Conservation (phyloP, 2,797 vertebrate species). For the Synanceia verrucosa region DNA sequence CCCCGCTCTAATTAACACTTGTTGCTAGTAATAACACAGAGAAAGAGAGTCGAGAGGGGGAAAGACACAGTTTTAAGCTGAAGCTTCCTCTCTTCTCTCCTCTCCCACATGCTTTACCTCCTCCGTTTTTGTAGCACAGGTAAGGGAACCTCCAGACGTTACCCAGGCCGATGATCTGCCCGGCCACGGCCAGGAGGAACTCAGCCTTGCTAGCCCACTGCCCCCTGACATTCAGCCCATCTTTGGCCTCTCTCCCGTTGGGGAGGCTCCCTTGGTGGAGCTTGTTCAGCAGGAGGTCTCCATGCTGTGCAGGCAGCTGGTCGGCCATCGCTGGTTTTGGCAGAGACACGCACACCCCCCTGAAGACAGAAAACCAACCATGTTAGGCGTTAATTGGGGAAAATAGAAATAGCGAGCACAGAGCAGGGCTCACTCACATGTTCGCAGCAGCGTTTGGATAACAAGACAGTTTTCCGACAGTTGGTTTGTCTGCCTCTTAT, state of each 20-base stretch:
- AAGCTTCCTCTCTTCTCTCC: background rate
- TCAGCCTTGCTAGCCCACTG: slow-evolving; percentile 81
- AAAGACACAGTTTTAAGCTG: too few species aligned
- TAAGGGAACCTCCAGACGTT: slow-evolving; percentile 84
- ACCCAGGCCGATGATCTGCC: slow-evolving; percentile 82
- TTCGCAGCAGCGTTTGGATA: background rate
- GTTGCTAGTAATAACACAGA: background rate
- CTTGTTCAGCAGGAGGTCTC: slow-evolving; percentile 33
- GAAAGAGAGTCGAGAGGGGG: background rate
- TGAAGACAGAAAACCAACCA: slow-evolving; percentile 15
- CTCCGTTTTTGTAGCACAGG: slow-evolving; percentile 83
- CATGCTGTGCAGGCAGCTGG: slow-evolving; percentile 30
- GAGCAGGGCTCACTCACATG: slow-evolving; percentile 29
- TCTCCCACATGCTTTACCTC: slow-evolving; percentile 62
- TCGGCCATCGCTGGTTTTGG: slow-evolving; percentile 51
- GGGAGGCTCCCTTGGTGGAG: slow-evolving; percentile 3
- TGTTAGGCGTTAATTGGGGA: too few species aligned
- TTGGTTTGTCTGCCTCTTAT: slow-evolving; percentile 56
- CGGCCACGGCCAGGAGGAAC: slow-evolving; percentile 80
- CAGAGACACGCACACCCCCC: slow-evolving; percentile 39
- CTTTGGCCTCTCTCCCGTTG: slow-evolving; percentile 32
- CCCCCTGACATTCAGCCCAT: slow-evolving; percentile 64
- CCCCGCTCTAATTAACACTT: background rate
- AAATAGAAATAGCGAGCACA: too few species aligned
- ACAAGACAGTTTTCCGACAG: slow-evolving; percentile 10